These are phyloP conservation scores for Varanus salvator DNA, from an alignment of 2,113 vertebrate species.

Conservation along the genomic window DNA sequence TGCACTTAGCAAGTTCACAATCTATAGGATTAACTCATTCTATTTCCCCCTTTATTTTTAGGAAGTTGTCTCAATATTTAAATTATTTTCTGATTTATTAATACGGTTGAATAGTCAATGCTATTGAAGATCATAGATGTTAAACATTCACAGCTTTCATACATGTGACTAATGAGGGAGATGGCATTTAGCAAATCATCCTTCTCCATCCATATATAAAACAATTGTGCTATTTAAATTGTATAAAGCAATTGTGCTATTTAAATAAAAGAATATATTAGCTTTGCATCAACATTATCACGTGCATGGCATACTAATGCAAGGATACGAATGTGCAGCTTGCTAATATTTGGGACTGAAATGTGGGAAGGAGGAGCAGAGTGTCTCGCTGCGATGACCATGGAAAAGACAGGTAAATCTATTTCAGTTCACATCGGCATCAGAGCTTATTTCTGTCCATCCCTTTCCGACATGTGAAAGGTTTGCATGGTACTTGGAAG, in stretches of 20 bases:
- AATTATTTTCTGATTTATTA: not conserved
- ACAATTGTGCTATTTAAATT: not conserved
- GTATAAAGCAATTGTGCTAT: slow-evolving; percentile 12
- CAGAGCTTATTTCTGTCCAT: not conserved
- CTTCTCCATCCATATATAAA: slow-evolving; percentile 9
- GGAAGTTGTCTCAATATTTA: not conserved
- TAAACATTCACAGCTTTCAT: not conserved
- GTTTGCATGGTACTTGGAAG: too few species aligned
- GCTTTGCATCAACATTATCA: not conserved
- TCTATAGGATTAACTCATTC: too few species aligned
- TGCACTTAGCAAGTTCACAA: too few species aligned
- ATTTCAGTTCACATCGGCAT: not conserved
- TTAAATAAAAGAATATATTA: not conserved
- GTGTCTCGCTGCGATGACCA: not conserved
- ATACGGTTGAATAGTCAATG: not conserved
- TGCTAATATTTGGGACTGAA: not conserved
- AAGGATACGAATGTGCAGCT: not conserved
- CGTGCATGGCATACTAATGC: too few species aligned
- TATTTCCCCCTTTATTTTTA: not conserved
- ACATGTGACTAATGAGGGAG: not conserved
- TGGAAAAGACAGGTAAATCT: too few species aligned
- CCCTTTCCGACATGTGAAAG: not conserved
- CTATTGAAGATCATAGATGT: not conserved
- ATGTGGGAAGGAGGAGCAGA: not conserved
- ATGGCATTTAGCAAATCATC: slow-evolving; percentile 1